These are phyloP conservation scores for Delichon dasypus DNA, from an alignment of 2,797 vertebrate species.

Conservation along the genomic window DNA sequence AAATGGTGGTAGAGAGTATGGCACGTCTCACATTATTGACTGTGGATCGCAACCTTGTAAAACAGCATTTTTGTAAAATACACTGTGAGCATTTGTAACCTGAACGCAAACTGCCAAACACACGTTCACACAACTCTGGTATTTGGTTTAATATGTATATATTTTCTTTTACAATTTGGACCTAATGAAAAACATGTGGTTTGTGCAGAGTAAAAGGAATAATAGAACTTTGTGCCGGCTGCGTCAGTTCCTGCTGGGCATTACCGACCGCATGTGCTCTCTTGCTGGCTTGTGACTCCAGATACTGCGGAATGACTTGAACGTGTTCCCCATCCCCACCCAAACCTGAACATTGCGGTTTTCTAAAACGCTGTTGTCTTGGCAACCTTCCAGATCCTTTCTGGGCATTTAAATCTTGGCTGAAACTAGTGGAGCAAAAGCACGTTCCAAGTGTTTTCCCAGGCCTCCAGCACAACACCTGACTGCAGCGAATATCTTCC, in stretches of 20 bases:
- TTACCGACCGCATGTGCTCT: not conserved
- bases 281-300: conserved; percentile 6
- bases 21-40: not conserved
- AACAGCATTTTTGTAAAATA: not conserved
- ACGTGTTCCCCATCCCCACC: conserved; percentile 24
- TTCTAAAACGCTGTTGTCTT: not conserved
- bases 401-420: conserved; percentile 29
- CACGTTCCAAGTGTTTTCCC: not conserved
- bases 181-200: conserved; percentile 56
- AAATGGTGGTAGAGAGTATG: not conserved
- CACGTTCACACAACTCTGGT: not conserved
- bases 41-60: not conserved
- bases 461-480: not conserved
- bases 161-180: conserved; percentile 58
- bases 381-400: conserved; percentile 21
- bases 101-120: conserved; percentile 22
- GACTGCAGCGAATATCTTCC: not conserved
- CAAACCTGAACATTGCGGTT: conserved; percentile 18
- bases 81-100: not conserved
- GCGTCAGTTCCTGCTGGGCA: conserved; percentile 27
- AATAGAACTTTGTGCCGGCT: conserved; percentile 12
- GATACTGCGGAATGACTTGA: not conserved
- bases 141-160: conserved; percentile 45
- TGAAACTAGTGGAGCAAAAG: not conserved
- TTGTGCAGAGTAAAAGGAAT: conserved; percentile 27